phyloP scores from a whole-genome alignment of 2,113 vertebrate genomes.

The Pardalotus punctatus region DNA sequence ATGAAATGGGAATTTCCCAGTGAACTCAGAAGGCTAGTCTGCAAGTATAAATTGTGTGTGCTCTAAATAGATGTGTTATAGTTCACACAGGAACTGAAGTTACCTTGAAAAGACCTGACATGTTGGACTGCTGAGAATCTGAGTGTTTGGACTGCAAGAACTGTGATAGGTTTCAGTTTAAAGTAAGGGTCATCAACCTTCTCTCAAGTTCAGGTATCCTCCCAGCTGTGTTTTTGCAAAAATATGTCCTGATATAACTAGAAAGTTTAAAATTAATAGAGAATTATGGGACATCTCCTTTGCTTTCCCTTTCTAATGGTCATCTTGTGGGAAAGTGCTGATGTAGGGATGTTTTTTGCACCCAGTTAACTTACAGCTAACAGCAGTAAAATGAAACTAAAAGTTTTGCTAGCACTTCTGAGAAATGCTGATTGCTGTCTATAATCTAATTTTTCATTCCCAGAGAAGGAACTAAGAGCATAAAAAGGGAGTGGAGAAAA shows the following conservation, averaged over 20 bases:
- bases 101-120: neutral
- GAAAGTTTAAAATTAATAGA: neutral
- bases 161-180: neutral
- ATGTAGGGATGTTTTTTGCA: neutral
- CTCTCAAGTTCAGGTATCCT: neutral
- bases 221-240: neutral
- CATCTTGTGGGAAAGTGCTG: neutral
- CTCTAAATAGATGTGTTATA: neutral
- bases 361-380: neutral
- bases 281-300: neutral
- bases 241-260: neutral
- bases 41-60: neutral
- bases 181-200: neutral
- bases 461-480: neutral
- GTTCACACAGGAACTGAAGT: neutral
- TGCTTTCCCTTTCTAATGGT: neutral
- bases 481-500: neutral
- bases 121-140: neutral
- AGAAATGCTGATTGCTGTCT: neutral
- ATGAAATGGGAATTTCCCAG: neutral
- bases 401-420: neutral
- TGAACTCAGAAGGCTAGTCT: neutral
- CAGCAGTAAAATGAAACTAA: neutral
- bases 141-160: neutral
- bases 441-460: neutral